Evolutionary conservation across 92 coral and sea anemone genomes (phyloP), one percentile per base, ranked within the genome.

Genomic region (Pocillopora grandis): DNA sequence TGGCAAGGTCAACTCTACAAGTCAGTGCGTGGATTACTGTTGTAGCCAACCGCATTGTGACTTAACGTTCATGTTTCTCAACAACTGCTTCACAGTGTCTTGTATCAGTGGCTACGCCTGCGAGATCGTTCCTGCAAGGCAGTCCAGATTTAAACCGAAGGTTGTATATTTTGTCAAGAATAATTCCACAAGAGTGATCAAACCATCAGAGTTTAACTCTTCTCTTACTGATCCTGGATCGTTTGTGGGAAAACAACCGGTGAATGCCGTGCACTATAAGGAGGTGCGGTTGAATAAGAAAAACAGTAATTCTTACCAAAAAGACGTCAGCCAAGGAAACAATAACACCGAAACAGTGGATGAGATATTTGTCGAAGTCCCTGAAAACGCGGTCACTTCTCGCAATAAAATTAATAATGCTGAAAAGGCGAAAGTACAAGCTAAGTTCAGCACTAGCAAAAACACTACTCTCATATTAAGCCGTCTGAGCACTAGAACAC

Each of bases 61-160:
- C 70, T 85, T 96, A 71, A 89, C 92, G 56, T 96, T 96, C 80
- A 91, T 94, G 95, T 94, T 94, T 79, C 88, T 91, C 63, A 89
- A 86, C 57, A 84, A 91, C 79, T 96, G 99, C 65, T 96, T 94
- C 86, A 96, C 99, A 18, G 97, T 96, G 19, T 84, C 87, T 23
- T 96, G 99, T 65, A 65, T 72, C 72, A 94, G 88, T 37, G 92
- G 98, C 71, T 88, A 77, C 70, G 98, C 96, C 15, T 96, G 99
- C 69, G 97, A 92, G 58, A 92, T 94, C 35, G 91, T 96, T 3
- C 91, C 93, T 61, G 96, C 99, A 19, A 85, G 91, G 17, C 88
- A 87, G 72, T 87, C 97, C 13, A 77, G 61, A 15, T 96, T 84
- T 81, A 90, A 92, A 82, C 98, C 98, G 3, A 89, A 73, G 91